phyloP scores from a whole-genome alignment of 1,140 invertebrate species.

The Potamilus streckersoni region DNA sequence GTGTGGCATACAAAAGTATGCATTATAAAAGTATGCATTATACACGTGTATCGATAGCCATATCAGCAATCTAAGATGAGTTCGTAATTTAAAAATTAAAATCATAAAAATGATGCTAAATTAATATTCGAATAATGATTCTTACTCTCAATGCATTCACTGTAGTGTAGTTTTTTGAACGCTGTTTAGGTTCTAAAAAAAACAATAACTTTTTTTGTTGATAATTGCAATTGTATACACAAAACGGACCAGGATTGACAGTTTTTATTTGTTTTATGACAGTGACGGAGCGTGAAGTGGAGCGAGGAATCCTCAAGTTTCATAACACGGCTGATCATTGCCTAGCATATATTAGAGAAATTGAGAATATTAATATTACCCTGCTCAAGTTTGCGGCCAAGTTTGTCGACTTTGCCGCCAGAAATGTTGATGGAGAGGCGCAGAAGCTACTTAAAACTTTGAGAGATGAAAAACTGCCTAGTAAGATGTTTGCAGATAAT shows the following conservation, averaged over 20 bases:
- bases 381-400: constrained; percentile 85
- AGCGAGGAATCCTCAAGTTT: constrained; percentile 93
- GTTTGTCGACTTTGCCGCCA: constrained; percentile 92
- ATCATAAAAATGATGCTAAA: too few species aligned
- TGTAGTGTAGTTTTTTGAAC: too few species aligned
- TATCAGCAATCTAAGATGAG: too few species aligned
- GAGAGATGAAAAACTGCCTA: constrained; percentile 78
- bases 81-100: too few species aligned
- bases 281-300: constrained; percentile 98
- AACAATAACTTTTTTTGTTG: too few species aligned
- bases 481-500: constrained; percentile 55
- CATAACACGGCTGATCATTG: constrained; percentile 97
- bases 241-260: neutral
- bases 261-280: constrained; percentile 49
- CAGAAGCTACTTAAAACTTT: constrained; percentile 89
- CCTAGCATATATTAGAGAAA: constrained; percentile 94
- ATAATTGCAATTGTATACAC: too few species aligned
- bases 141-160: too few species aligned
- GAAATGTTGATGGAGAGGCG: constrained; percentile 93
- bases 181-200: too few species aligned
- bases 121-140: too few species aligned
- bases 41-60: too few species aligned
- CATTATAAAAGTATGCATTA: too few species aligned
- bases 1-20: too few species aligned
- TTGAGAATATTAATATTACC: constrained; percentile 97